Base-by-base conservation (phyloP, 2,888 invertebrate genomes). In the Xestia rhomboidea region DNA sequence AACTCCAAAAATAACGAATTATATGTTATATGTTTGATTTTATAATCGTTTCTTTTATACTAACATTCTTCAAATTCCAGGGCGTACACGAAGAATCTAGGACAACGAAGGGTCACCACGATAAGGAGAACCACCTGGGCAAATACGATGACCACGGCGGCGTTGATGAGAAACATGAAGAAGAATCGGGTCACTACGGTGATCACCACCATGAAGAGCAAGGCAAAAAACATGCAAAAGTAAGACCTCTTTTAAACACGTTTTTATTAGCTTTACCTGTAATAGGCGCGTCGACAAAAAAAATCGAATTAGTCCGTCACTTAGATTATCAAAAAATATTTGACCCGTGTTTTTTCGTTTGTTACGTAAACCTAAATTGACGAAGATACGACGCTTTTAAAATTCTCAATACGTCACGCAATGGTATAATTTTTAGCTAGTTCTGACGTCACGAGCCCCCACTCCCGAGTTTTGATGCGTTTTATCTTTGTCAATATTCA, bases 121-220 rank as follows among this genome's bases (percentile, higher is more conserved):
- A 98, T 87, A 97, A 97, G 82, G 97, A 97, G 88, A 97, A 97
- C 64, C 97, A 98, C 87, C 95, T 97, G 49, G 97, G 97, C 34
- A 97, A 97, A 84, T 98, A 97, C 91, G 95, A 97, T 46, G 98
- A 98, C 91, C 95, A 97, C 83, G 97, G 97, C 0, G 98, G 97
- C 0, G 94, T 97, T 85, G 97, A 97, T 83, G 97, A 97, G 82
- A 94, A 97, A 49, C 97, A 98, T 84, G 97, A 97, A 87, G 97
- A 97, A 81, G 97, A 97, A 76, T 97, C 97, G 10, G 97, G 97
- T 0, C 97, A 98, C 93, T 97, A 97, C 86, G 97, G 97, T 0
- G 97, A 97, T 77, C 97, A 97, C 88, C 97, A 98, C 81, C 97
- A 97, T 49, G 98, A 97, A 13, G 98, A 98, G 77, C 97, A 98